phyloP scores from a whole-genome alignment of 2,797 vertebrate genomes.

The Melopsittacus undulatus region DNA sequence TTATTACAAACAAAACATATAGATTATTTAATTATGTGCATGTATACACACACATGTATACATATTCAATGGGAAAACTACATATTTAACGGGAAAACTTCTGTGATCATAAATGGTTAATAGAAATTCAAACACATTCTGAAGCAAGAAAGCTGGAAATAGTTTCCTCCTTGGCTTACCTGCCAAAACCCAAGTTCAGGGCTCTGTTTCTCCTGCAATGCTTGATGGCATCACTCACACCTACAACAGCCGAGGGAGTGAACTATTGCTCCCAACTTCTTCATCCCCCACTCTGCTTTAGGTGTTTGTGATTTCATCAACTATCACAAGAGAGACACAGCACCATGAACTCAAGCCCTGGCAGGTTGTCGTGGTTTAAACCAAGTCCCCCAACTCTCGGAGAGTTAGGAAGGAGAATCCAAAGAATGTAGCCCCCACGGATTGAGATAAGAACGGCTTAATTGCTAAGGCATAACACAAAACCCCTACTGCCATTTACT shows the following conservation, averaged over 20 bases:
- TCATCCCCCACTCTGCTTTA: neutral
- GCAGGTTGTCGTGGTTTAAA: no score
- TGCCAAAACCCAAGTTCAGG: slow-evolving; percentile 39
- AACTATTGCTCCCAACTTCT: slow-evolving; percentile 6
- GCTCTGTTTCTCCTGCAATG: slow-evolving; percentile 7
- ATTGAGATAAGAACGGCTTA: no score
- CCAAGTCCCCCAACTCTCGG: no score
- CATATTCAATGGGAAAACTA: neutral
- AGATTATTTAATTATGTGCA: neutral
- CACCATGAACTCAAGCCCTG: slow-evolving; percentile 23
- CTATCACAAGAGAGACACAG: slow-evolving; percentile 19
- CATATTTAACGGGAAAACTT: neutral
- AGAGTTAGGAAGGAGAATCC: no score
- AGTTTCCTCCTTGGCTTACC: slow-evolving; percentile 28
- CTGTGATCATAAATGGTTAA: slow-evolving; percentile 5
- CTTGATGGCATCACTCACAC: slow-evolving; percentile 49
- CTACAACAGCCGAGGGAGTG: slow-evolving; percentile 7
- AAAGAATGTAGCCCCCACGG: no score
- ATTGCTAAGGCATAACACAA: no score
- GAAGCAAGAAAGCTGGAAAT: slow-evolving; percentile 38
- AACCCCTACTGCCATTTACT: no score
- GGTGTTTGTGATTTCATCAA: slow-evolving; percentile 49
- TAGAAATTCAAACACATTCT: neutral
- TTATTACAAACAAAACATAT: neutral
- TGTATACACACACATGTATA: neutral